Evolutionary conservation across 1,140 invertebrate species (phyloP).

Genomic region (Ostrea edulis): DNA sequence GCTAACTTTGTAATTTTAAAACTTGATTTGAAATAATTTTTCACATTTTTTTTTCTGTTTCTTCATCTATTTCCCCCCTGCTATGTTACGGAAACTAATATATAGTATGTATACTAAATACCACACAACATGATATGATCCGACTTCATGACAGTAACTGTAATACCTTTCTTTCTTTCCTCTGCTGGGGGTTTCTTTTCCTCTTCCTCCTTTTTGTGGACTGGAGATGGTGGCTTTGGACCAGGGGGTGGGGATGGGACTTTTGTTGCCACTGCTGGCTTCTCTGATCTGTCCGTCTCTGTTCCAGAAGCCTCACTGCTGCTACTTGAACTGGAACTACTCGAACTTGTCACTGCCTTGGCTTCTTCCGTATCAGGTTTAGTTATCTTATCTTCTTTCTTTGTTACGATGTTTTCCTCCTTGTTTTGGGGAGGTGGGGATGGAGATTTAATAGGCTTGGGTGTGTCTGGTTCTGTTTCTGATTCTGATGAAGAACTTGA

Average conservation of each 20-base stretch:
- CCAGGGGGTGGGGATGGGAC: neutral
- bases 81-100: no score
- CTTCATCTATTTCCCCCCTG: no score
- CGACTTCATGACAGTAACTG: no score
- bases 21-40: no score
- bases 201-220: neutral
- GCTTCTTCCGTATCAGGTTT: neutral
- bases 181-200: neutral
- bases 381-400: neutral
- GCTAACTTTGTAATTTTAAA: no score
- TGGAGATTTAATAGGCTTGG: neutral
- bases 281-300: slow-evolving; percentile 43
- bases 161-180: neutral
- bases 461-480: slow-evolving; percentile 49
- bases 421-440: slow-evolving; percentile 3
- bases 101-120: no score
- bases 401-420: neutral
- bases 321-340: slow-evolving; percentile 49
- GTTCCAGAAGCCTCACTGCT: slow-evolving; percentile 46
- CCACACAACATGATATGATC: no score
- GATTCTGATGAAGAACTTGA: slow-evolving; percentile 49
- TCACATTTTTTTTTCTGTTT: no score
- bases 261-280: slow-evolving; percentile 26
- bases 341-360: slow-evolving; percentile 30
- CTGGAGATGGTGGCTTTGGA: neutral